Evolutionary conservation across 2,888 invertebrate species (phyloP), one percentile per base, ranked within the genome.

Genomic region (Drosophila maculinotata): DNA sequence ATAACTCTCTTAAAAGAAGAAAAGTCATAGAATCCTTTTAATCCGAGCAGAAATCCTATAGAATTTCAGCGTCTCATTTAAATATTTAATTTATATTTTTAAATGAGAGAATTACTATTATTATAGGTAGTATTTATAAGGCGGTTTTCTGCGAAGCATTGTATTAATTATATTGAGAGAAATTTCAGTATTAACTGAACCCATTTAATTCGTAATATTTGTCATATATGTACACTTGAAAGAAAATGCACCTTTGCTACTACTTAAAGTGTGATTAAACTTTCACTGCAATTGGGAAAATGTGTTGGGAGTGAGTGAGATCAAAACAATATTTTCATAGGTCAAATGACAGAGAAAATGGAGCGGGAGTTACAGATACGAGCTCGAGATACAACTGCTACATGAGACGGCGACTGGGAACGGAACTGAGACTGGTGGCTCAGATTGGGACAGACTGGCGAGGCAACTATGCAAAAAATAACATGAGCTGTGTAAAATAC

Each of bases 291-390:
- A 39, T 58, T 57, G 51, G 36, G 25, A 10, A n/a, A 15, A 52
- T 56, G 62, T 57, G 17, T 31, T 8, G 56, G 64, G 42, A 65
- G 45, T 47, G 66, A 58, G 60, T 49, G 67, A 83, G 70, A 83
- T 81, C 81, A 63, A 78, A 78, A 66, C 28, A 81, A 87, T 87
- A 87, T 81, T 81, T 75, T 66, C 62, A 76, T 87, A 87, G 81
- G 81, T 87, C 81, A 69, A 77, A 84, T 87, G 81, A 84, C 76
- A 76, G 76, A 79, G 72, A 59, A 76, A 75, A 45, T 63, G 79
- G 59, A 62, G 62, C 49, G 52, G 51, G 65, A 47, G 38, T 53
- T 59, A 62, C 45, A 60, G 60, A 66, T 59, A 69, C 35, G n/a
- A 44, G 30, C 28, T 28, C 23, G 30, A 53, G 66, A 75, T 44